Evolutionary conservation across 2,888 invertebrate genomes (phyloP).

Genomic region (Nomada lathburiana): DNA sequence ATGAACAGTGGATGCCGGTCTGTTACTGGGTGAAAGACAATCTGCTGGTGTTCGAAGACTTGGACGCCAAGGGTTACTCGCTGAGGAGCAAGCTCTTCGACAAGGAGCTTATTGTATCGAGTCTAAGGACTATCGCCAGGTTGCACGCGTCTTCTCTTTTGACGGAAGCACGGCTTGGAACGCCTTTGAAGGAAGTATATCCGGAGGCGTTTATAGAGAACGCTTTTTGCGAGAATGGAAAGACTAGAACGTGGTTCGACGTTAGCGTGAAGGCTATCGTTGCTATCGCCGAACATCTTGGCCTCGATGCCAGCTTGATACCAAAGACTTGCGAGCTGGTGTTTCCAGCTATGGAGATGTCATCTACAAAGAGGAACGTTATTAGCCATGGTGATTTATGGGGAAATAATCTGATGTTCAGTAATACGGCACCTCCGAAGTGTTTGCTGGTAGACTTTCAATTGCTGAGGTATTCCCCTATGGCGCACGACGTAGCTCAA

Average conservation of each 20-base stretch:
- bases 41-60: conserved; percentile 83
- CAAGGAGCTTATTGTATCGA: conserved; percentile 72
- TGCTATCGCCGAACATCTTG: conserved; percentile 72
- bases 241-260: conserved; percentile 70
- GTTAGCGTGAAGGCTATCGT: conserved; percentile 69
- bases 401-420: conserved; percentile 88
- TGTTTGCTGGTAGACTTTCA: conserved; percentile 90
- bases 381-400: conserved; percentile 88
- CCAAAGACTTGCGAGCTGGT: conserved; percentile 64
- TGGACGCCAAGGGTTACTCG: conserved; percentile 76
- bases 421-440: conserved; percentile 84
- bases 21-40: conserved; percentile 79
- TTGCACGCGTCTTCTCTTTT: conserved; percentile 79
- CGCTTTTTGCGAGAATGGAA: conserved; percentile 62
- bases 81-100: conserved; percentile 69
- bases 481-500: conserved; percentile 88
- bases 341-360: conserved; percentile 64
- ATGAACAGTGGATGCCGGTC: conserved; percentile 76
- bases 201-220: conserved; percentile 74
- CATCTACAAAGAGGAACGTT: conserved; percentile 83
- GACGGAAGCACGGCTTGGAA: conserved; percentile 74
- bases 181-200: conserved; percentile 69
- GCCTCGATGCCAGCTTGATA: conserved; percentile 63
- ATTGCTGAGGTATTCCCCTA: conserved; percentile 88
- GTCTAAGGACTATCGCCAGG: conserved; percentile 74